phyloP scores from a whole-genome alignment of 2,113 vertebrate genomes.

The Abramis brama region DNA sequence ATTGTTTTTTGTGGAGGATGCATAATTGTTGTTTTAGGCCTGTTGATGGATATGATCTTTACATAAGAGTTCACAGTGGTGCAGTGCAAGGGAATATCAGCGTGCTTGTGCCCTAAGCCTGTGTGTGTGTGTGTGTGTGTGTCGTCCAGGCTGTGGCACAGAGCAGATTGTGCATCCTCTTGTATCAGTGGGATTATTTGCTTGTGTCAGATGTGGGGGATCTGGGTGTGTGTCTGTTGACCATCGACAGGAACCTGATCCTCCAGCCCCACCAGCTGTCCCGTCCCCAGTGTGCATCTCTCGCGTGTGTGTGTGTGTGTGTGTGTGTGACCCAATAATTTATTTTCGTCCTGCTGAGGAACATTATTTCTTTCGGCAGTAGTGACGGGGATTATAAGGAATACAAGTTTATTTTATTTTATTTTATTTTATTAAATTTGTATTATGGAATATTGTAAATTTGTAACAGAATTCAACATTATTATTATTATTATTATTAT shows the following conservation, averaged over 20 bases:
- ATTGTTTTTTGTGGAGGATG: neutral
- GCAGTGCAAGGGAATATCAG: neutral
- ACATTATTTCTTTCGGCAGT: neutral
- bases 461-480: no score
- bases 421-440: no score
- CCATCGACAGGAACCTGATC: constrained; percentile 58
- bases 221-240: constrained; percentile 43
- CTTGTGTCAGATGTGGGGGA: constrained; percentile 59
- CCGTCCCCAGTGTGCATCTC: neutral
- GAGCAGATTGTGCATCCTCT: constrained; percentile 50
- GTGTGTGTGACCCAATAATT: neutral
- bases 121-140: constrained; percentile 28
- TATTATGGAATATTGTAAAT: no score
- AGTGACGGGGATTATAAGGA: neutral
- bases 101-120: neutral
- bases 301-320: neutral
- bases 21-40: neutral
- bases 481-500: no score
- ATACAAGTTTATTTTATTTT: neutral
- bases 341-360: neutral
- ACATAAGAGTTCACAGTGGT: neutral
- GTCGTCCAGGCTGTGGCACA: neutral
- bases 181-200: constrained; percentile 71
- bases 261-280: constrained; percentile 64
- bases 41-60: constrained; percentile 1